Evolutionary conservation across 2,888 invertebrate species (phyloP), one percentile per base, ranked within the genome.

Genomic region (Auanema freiburgensis): DNA sequence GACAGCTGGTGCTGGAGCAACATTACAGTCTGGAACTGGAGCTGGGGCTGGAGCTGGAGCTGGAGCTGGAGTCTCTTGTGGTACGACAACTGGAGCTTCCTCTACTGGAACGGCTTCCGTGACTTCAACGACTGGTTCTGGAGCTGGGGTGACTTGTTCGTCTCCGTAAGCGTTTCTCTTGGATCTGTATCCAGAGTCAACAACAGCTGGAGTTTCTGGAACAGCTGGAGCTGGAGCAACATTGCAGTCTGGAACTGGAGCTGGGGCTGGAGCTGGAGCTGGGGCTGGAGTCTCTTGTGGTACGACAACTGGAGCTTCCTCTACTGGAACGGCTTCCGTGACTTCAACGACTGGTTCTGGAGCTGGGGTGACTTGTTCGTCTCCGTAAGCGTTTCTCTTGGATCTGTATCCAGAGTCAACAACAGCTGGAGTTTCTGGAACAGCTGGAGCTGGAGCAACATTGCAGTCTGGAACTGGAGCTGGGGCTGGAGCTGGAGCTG

Each of bases 81-180:
- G 21, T 14, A 60, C 43, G n/a, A 57, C 60, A 24, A 55, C 62
- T 49, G 68, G 63, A 24, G 66, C 66, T 16, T 33, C 40, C 3
- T 44, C 33, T 33, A 33, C 33, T 33, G 33, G 33, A 33, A 8
- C 33, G 33, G 33, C 25, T n/a, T 11, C 54, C 21, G 59, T 33
- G 11, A 49, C 54, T 57, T 54, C 63, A 44, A 46, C 44, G 4
- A 24, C 57, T 14, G 14, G 44, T n/a, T 33, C n/a, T n/a, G 57
- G 42, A 50, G 66, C 54, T 16, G 21, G 56, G 16, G 40, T 70
- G 14, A 73, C 68, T 52, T 65, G 59, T 46, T 73, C 73, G 41
- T 72, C 72, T 65, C 72, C 72, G 51, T 72, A 72, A 33, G 61
- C 57, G 66, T 69, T 71, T 53, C 71, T 66, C 62, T 71, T 69